These are phyloP conservation scores for Centropus unirufus DNA, from an alignment of 2,113 vertebrate species.

Conservation along the genomic window DNA sequence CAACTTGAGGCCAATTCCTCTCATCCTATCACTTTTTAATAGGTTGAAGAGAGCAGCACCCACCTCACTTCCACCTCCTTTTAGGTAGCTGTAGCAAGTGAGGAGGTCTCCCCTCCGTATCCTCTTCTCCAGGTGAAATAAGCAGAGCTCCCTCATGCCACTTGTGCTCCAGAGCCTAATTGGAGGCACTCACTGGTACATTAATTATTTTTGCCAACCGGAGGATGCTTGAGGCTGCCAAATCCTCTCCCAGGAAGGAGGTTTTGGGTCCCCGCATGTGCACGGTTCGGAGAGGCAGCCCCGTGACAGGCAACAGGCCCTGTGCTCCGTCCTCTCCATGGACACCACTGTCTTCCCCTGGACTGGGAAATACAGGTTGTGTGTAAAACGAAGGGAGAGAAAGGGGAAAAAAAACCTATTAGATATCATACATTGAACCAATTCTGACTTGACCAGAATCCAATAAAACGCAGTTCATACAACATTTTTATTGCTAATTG, in stretches of 20 bases:
- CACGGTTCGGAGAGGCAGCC: not conserved
- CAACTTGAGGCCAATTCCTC: too few species aligned
- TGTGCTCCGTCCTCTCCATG: rapidly evolving
- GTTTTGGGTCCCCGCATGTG: rapidly evolving
- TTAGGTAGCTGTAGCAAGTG: too few species aligned
- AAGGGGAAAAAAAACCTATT: not conserved
- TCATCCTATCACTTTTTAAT: too few species aligned
- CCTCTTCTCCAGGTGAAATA: too few species aligned
- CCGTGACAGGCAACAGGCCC: rapidly evolving
- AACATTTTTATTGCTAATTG: constrained; percentile 70
- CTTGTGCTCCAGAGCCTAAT: too few species aligned
- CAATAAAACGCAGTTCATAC: constrained; percentile 53
- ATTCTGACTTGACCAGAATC: constrained; percentile 50
- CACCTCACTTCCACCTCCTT: too few species aligned
- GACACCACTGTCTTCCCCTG: not conserved
- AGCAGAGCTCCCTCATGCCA: too few species aligned
- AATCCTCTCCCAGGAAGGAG: not conserved
- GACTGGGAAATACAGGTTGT: not conserved
- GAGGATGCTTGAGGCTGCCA: not conserved
- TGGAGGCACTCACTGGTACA: not conserved
- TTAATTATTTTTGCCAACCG: not conserved
- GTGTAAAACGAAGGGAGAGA: not conserved
- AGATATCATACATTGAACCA: constrained; percentile 13
- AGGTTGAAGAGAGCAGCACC: too few species aligned
- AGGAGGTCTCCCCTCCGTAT: too few species aligned